phyloP scores from a whole-genome alignment of 2,113 vertebrate species.

The Eudyptes chrysolophus region DNA sequence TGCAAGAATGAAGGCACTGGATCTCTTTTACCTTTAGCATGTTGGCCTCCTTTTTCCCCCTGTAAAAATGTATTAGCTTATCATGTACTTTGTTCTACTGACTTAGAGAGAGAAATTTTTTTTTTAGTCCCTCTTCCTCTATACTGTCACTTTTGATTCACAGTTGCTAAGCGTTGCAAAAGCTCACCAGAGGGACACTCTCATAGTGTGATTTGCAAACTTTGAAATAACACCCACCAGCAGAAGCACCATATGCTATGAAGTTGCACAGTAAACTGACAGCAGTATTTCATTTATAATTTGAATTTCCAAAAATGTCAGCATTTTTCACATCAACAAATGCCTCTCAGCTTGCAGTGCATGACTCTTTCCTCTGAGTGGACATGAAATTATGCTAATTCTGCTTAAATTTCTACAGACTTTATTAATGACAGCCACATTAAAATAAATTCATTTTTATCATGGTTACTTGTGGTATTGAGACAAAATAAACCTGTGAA shows the following conservation, averaged over 20 bases:
- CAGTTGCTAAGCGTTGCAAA: slow-evolving; percentile 79
- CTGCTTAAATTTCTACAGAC: background rate
- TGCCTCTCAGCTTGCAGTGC: slow-evolving; percentile 59
- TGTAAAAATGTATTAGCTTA: slow-evolving; percentile 43
- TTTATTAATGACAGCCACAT: background rate
- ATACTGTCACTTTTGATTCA: slow-evolving; percentile 79
- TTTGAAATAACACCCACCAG: slow-evolving; percentile 84
- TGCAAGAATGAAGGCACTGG: background rate
- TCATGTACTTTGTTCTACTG: slow-evolving; percentile 46
- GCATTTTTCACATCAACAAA: slow-evolving; percentile 70
- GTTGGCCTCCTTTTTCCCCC: background rate
- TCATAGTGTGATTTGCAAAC: slow-evolving; percentile 81
- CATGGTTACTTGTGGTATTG: background rate
- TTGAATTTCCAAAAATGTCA: slow-evolving; percentile 80
- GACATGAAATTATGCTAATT: slow-evolving; percentile 47
- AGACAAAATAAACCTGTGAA: slow-evolving; percentile 27
- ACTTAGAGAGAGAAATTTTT: slow-evolving; percentile 27
- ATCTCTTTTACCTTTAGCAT: background rate
- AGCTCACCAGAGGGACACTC: slow-evolving; percentile 80
- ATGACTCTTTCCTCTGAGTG: slow-evolving; percentile 39
- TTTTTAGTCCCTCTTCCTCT: slow-evolving; percentile 69
- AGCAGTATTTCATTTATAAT: slow-evolving; percentile 76
- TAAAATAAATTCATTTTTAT: slow-evolving; percentile 3
- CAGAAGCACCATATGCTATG: slow-evolving; percentile 79
- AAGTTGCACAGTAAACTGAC: slow-evolving; percentile 76